These are phyloP conservation scores for Drosophila setosimentum DNA, from an alignment of 2,888 invertebrate genomes.

Conservation along the genomic window DNA sequence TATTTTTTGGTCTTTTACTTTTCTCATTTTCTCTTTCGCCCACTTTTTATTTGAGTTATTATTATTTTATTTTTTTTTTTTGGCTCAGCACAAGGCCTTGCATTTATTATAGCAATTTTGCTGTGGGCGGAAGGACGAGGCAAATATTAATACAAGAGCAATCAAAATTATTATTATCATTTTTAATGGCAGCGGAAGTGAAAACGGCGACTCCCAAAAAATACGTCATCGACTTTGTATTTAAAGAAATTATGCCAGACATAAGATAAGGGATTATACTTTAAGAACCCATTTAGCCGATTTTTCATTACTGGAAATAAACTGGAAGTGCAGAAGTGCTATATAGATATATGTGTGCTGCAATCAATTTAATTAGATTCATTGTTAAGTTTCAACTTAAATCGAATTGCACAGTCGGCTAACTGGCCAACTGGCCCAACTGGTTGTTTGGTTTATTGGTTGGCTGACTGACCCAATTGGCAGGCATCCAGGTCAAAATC, in stretches of 20 bases:
- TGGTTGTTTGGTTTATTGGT: constrained; percentile 16
- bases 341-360: neutral
- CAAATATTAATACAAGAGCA: constrained; percentile 54
- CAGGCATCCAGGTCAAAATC: constrained; percentile 70
- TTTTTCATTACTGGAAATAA: neutral
- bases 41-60: constrained; percentile 14
- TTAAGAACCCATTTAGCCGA: neutral
- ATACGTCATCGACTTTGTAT: constrained; percentile 4
- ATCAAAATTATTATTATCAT: constrained; percentile 54
- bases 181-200: constrained; percentile 35
- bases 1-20: constrained; percentile 2
- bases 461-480: constrained; percentile 71
- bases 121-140: constrained; percentile 12
- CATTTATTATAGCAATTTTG: constrained; percentile 36
- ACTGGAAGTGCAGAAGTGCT: no score
- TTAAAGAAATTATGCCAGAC: neutral
- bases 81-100: constrained; percentile 22
- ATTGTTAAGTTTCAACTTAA: constrained; percentile 35
- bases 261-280: neutral
- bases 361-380: constrained; percentile 53
- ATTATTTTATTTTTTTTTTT: neutral
- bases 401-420: constrained; percentile 15
- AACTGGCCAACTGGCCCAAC: constrained; percentile 8
- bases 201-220: constrained; percentile 5
- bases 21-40: neutral